Conservation (phyloP, 2,888 invertebrate genomes). For the Clanis bilineata region DNA sequence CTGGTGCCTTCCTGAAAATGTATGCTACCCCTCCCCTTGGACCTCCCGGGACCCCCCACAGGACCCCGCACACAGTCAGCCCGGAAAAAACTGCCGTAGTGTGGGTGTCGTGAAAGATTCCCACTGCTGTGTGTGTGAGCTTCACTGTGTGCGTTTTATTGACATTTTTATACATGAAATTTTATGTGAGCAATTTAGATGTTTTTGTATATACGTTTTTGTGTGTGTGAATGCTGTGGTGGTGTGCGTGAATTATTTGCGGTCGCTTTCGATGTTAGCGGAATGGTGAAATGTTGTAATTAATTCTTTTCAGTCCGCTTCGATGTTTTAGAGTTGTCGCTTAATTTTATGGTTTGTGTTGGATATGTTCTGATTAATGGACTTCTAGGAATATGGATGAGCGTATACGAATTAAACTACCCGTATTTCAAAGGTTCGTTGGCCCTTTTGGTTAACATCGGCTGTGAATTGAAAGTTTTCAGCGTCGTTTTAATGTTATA, state of each 20-base stretch:
- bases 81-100: slow-evolving; percentile 61
- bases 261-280: slow-evolving; percentile 64
- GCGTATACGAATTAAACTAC: not conserved
- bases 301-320: slow-evolving; percentile 69
- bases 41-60: slow-evolving; percentile 36
- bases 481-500: no score
- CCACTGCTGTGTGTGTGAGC: slow-evolving; percentile 28
- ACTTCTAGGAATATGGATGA: not conserved
- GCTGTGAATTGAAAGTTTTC: no score
- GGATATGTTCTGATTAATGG: not conserved
- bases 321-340: slow-evolving; percentile 30
- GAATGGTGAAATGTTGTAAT: slow-evolving; percentile 73
- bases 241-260: slow-evolving; percentile 65
- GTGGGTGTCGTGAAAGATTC: slow-evolving; percentile 44
- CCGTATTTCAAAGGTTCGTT: no score
- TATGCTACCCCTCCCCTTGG: slow-evolving; percentile 56
- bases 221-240: slow-evolving; percentile 32
- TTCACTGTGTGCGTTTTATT: slow-evolving; percentile 64
- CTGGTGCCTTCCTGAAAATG: slow-evolving; percentile 77
- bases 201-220: slow-evolving; percentile 48
- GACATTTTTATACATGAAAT: slow-evolving; percentile 81
- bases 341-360: not conserved
- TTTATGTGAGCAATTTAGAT: slow-evolving; percentile 73
- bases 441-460: no score
- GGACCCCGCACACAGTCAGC: slow-evolving; percentile 46